Conservation (phyloP, 2,113 vertebrate species). For the Cyanocitta stelleri region DNA sequence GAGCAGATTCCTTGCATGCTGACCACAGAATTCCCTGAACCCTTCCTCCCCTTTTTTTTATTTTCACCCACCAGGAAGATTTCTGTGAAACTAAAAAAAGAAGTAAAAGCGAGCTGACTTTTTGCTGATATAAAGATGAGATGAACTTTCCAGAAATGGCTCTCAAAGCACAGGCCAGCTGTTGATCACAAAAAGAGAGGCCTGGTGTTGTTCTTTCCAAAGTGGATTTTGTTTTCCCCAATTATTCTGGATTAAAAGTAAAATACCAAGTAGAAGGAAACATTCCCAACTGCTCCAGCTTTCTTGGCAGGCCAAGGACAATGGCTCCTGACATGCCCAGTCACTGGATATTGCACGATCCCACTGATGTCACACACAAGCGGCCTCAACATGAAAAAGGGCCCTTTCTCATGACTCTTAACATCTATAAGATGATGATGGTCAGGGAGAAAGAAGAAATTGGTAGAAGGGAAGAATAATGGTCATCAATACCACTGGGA, state of each 20-base stretch:
- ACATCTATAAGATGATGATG: not conserved
- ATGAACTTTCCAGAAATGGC: not conserved
- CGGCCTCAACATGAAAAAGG: not conserved
- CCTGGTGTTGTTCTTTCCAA: not conserved
- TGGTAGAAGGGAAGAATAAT: not conserved
- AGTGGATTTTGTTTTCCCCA: not conserved
- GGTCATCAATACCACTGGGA: not conserved
- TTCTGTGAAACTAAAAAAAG: not conserved
- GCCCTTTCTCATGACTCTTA: not conserved
- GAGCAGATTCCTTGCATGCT: not conserved
- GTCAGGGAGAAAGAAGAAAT: not conserved
- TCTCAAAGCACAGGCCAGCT: not conserved
- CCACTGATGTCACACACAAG: not conserved
- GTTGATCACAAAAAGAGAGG: not conserved
- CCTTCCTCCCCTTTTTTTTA: not conserved
- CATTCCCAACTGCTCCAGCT: not conserved
- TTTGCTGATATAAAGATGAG: not conserved
- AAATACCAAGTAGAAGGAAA: not conserved
- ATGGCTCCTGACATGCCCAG: not conserved
- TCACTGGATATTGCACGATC: rapidly evolving
- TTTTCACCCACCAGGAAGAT: not conserved
- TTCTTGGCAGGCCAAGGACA: not conserved
- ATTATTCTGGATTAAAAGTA: not conserved
- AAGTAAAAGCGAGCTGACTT: not conserved
- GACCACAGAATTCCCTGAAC: not conserved